Base-by-base conservation (phyloP, 2,888 invertebrate genomes). In the Lasioglossum malachurum region DNA sequence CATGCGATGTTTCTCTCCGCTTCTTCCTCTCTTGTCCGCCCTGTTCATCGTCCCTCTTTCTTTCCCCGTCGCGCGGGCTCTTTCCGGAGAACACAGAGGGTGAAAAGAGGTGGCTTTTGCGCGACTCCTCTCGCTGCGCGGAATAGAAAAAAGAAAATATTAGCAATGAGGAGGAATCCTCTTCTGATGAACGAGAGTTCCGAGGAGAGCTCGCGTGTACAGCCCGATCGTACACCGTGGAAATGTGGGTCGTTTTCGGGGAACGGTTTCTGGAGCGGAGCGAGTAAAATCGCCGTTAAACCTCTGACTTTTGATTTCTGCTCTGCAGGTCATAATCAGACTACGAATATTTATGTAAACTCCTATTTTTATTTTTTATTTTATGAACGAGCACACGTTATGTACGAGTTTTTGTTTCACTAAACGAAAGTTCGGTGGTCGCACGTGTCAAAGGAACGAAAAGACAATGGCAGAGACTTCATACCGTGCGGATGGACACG, bases 161-260 rank as follows among this genome's bases (percentile, higher is more conserved):
- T 88, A 88, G 88, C 88, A 88, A 88, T 78, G 88, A 88, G 87
- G 73, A 84, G 82, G 86, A 87, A 79, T 87, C 83, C 86, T 83
- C 86, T 86, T 77, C 72, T 64, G 27, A 38, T 41, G 31, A 31
- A 64, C 69, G 69, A 69, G 35, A n/a, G 78, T 46, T 38, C 75
- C 76, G 87, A 84, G 78, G 74, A 80, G 72, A 53, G n/a, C 71
- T n/a, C 12, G 71, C 71, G 23, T n/a, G n/a, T 4, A 38, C 38
- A 35, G 69, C 69, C 38, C 69, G 38, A 23, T 69, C 35, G 1
- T 69, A 23, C 69, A n/a, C 69, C 23, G 10, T 38, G 12, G 23
- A 69, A 12, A 69, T 4, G 38, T 4, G 23, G 12, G 4, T 23
- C 38, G 16, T 60, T 60, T 27, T 27, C 19, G 23, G 38, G 16